A percentile compares a stretch with the other conserved stretches of the same genome.
Conservation (phyloP, 1,140 invertebrate genomes). For the Trichoplusia ni region DNA sequence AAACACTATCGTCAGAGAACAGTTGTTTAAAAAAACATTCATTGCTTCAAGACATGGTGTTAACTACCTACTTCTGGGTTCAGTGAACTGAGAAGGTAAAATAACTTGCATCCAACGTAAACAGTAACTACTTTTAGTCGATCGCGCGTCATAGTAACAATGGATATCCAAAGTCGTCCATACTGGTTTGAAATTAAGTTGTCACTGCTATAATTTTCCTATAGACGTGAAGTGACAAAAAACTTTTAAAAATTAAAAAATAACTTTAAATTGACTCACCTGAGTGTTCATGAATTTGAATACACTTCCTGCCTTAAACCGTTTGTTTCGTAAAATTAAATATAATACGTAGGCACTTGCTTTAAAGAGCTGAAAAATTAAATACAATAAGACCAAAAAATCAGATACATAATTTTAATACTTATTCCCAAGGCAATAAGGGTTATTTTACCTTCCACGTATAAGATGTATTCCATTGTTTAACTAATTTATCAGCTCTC, state of each 20-base stretch:
- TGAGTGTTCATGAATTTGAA: constrained; percentile 91
- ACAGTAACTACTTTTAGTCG: too few relatives aligned
- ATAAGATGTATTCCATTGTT: constrained; percentile 92
- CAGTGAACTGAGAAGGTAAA: too few relatives aligned
- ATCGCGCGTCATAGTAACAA: too few relatives aligned
- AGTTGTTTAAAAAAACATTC: too few relatives aligned
- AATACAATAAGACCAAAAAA: constrained; percentile 1
- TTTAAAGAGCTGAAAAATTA: constrained; percentile 68
- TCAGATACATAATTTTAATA: not conserved
- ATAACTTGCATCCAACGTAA: too few relatives aligned
- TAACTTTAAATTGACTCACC: constrained; percentile 74
- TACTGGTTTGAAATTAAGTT: too few relatives aligned
- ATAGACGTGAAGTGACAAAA: not conserved
- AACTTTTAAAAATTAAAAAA: not conserved
- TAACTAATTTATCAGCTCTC: constrained; percentile 89
- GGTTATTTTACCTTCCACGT: constrained; percentile 86
- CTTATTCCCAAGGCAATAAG: too few relatives aligned
- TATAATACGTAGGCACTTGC: constrained; percentile 86
- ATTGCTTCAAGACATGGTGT: too few relatives aligned
- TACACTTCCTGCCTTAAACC: constrained; percentile 91
- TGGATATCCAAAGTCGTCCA: too few relatives aligned
- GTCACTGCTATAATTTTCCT: too few relatives aligned
- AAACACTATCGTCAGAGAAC: too few relatives aligned
- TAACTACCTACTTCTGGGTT: too few relatives aligned
- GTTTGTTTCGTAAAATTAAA: constrained; percentile 87